Conservation (phyloP, 2,888 invertebrate species). For the Octonoba sinensis region DNA sequence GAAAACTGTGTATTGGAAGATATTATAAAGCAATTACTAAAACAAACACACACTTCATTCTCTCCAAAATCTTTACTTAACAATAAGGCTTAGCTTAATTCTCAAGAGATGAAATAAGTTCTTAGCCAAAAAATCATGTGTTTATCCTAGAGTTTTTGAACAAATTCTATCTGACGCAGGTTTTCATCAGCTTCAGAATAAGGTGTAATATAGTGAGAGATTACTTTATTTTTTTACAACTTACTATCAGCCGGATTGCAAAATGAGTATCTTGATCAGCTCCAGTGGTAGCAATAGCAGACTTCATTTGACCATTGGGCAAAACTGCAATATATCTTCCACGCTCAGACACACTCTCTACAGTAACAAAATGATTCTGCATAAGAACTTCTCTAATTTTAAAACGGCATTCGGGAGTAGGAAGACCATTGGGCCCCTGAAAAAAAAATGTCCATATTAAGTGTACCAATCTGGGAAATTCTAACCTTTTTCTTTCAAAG, state of each 20-base stretch:
- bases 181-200: too few species aligned
- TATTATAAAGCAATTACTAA: too few species aligned
- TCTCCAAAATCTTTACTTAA: too few species aligned
- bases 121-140: too few species aligned
- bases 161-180: too few species aligned
- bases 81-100: too few species aligned
- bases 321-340: conserved; percentile 58
- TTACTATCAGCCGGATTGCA: conserved; percentile 61
- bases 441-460: background rate
- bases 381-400: conserved; percentile 53
- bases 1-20: too few species aligned
- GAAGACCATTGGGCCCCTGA: conserved; percentile 52
- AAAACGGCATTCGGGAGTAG: conserved; percentile 55
- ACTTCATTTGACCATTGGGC: conserved; percentile 62
- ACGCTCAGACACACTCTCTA: conserved; percentile 54
- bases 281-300: conserved; percentile 58
- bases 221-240: background rate
- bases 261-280: conserved; percentile 63
- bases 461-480: background rate
- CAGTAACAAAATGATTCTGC: conserved; percentile 54
- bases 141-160: too few species aligned
- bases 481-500: background rate
- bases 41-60: too few species aligned
- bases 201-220: too few species aligned
- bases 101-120: too few species aligned